Evolutionary conservation across 1,140 invertebrate species (phyloP), one percentile per base, ranked within the genome.

Genomic region (Heliothis subflexa): DNA sequence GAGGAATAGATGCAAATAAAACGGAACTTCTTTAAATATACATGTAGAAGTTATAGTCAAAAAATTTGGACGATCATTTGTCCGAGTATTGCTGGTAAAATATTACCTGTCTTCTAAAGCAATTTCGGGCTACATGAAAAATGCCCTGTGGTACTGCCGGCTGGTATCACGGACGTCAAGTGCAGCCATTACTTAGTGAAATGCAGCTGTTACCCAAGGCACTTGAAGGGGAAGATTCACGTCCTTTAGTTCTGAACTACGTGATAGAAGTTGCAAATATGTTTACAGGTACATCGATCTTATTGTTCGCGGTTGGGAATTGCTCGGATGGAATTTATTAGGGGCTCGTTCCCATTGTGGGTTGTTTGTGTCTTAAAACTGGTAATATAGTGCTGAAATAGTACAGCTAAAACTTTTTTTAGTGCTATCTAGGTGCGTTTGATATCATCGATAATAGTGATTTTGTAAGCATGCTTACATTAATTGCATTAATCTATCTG

Each of bases 221-320:
- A 70, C 45, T 66, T 50, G 75, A 14, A 50, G 18, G 1, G 28
- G 18, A 50, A 21, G 25, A 66, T 61, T 18, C 55, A 70, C 18
- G 61, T 66, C 55, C 61, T 68, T 33, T 64, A 78, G 45, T 71
- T 55, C 54, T 50, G 68, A 71, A 64, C 59, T 68, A 62, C 52
- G 66, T 66, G 50, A 64, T 82, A 80, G 78, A 83, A 85, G 82
- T 85, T 88, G 79, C 86, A 88, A 90, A 90, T 90, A 89, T 88
- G 89, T 87, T 91, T 90, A 89, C 89, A 91, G 87, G 87, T 88
- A 84, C 88, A 91, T 90, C 86, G 85, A 90, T 88, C 83, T 85
- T 83, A 73, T 66, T 84, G 84, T 89, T 85, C 70, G 79, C 78
- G 40, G 78, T 84, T 73, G 72, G 85, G 88, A 84, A 89, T 91